phyloP scores from a whole-genome alignment of 2,113 vertebrate genomes.

The Capreolus pygargus region DNA sequence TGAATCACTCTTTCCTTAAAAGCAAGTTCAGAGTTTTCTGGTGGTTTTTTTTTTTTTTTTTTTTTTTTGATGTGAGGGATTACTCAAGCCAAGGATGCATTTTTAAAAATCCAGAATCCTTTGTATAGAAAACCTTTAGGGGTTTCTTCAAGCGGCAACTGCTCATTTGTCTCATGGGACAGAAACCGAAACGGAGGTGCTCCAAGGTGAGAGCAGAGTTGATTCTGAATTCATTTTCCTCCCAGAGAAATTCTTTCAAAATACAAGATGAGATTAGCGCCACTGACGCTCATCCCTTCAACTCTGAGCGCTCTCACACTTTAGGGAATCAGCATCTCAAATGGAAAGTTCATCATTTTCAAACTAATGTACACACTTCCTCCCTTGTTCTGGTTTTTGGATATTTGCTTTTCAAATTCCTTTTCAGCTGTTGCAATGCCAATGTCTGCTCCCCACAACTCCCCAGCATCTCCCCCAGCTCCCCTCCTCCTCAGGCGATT shows the following conservation, averaged over 20 bases:
- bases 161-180: neutral
- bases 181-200: neutral
- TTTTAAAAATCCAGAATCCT: neutral
- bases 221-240: slow-evolving; percentile 27
- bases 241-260: slow-evolving; percentile 9
- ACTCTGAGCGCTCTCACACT: neutral
- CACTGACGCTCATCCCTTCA: neutral
- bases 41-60: neutral
- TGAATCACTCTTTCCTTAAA: slow-evolving; percentile 44
- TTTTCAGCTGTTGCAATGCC: slow-evolving; percentile 5
- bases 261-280: neutral
- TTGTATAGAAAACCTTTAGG: neutral
- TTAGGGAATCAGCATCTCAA: slow-evolving; percentile 22
- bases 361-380: slow-evolving; percentile 22
- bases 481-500: neutral
- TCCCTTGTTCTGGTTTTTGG: slow-evolving; percentile 10
- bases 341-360: slow-evolving; percentile 57
- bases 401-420: slow-evolving; percentile 58
- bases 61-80: neutral
- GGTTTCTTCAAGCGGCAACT: neutral
- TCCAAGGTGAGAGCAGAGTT: neutral
- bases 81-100: neutral
- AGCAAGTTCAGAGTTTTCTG: neutral
- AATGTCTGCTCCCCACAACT: neutral
- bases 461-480: neutral